These are phyloP conservation scores for Rhizoglyphus robini DNA, from an alignment of 1,140 invertebrate genomes.

Conservation along the genomic window DNA sequence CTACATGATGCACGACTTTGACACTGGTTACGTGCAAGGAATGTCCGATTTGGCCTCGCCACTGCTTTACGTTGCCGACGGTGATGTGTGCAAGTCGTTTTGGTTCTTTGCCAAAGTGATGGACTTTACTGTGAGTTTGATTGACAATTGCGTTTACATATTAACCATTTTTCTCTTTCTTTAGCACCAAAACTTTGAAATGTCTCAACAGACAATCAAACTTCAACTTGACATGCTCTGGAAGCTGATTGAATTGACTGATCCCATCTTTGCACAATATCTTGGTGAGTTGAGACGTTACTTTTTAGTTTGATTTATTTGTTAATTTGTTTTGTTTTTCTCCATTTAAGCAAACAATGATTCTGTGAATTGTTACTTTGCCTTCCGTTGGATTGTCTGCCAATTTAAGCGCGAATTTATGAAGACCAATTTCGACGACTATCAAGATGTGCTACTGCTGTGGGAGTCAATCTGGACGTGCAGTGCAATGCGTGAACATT, in stretches of 20 bases:
- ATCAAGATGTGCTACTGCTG: constrained; percentile 18
- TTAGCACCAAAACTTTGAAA: constrained; percentile 23
- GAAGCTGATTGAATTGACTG: constrained; percentile 22
- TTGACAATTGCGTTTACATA: not conserved
- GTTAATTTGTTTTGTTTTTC: constrained; percentile 9
- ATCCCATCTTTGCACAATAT: constrained; percentile 24
- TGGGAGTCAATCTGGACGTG: constrained; percentile 25
- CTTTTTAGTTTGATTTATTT: not conserved
- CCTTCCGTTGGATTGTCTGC: constrained; percentile 67
- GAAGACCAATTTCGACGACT: constrained; percentile 25
- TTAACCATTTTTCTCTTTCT: not conserved
- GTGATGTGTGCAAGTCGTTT: constrained; percentile 85
- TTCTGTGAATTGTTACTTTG: constrained; percentile 96
- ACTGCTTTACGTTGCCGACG: constrained; percentile 71
- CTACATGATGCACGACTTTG: constrained; percentile 99
- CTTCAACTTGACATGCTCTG: constrained; percentile 19
- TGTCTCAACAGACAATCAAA: constrained; percentile 22
- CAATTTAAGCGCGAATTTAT: constrained; percentile 48
- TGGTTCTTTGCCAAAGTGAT: constrained; percentile 99
- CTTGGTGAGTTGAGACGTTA: constrained; percentile 21
- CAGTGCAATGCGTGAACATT: not conserved
- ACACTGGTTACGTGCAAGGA: constrained; percentile 53
- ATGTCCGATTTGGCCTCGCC: constrained; percentile 96
- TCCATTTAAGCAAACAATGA: constrained; percentile 60
- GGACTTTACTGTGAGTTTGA: constrained; percentile 73